These are phyloP conservation scores for Enteromius thamalakanensis DNA, from an alignment of 2,797 vertebrate species.

Conservation along the genomic window DNA sequence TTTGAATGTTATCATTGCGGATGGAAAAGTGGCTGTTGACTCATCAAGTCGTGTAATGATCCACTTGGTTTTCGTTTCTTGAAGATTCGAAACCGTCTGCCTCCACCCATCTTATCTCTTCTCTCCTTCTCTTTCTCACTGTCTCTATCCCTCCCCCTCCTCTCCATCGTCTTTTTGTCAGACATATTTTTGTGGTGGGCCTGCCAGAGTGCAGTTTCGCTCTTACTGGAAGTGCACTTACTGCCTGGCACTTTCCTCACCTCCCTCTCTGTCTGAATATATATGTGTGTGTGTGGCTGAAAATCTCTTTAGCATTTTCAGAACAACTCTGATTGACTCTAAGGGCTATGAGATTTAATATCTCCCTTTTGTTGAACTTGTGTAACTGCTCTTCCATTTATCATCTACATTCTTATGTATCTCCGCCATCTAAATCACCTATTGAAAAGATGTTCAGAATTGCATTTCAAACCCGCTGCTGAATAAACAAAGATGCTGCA, in stretches of 20 bases:
- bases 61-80: slow-evolving; percentile 46
- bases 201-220: slow-evolving; percentile 57
- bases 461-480: neutral
- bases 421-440: neutral
- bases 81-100: slow-evolving; percentile 40
- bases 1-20: neutral
- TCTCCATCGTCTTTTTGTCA: slow-evolving; percentile 41
- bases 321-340: slow-evolving; percentile 9
- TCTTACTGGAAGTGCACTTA: slow-evolving; percentile 68
- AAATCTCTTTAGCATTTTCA: slow-evolving; percentile 27
- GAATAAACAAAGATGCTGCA: slow-evolving; percentile 36
- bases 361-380: slow-evolving; percentile 28
- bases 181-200: slow-evolving; percentile 60
- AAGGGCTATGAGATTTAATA: slow-evolving; percentile 25
- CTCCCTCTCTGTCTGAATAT: slow-evolving; percentile 6
- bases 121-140: slow-evolving; percentile 23
- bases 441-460: neutral
- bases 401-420: slow-evolving; percentile 11
- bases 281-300: slow-evolving; percentile 14
- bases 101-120: slow-evolving; percentile 30
- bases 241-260: slow-evolving; percentile 53
- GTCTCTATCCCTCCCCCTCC: slow-evolving; percentile 22
- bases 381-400: slow-evolving; percentile 21
- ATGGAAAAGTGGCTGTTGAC: slow-evolving; percentile 43
- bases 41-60: slow-evolving; percentile 55